phyloP scores from a whole-genome alignment of 2,888 invertebrate genomes.

The Oxyteleia sp. region DNA sequence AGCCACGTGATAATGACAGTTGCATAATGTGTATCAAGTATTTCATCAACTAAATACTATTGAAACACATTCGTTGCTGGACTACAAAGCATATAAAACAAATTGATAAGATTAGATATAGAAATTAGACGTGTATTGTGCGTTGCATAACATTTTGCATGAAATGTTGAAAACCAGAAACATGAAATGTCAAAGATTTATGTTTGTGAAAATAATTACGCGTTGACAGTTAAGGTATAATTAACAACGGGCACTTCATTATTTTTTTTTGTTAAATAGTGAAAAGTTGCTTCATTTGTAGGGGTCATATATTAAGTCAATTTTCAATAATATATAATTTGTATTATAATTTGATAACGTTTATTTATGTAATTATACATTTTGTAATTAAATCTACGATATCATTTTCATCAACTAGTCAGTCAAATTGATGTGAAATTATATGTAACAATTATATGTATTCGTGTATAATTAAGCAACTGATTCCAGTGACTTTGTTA shows the following conservation, averaged over 20 bases:
- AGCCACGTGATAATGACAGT: constrained; percentile 37
- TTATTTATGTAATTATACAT: too few relatives aligned
- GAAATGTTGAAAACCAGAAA: constrained; percentile 27
- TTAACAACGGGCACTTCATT: background rate
- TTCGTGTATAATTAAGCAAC: too few relatives aligned
- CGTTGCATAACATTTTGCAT: constrained; percentile 38
- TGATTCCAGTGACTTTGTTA: too few relatives aligned
- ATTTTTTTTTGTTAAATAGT: too few relatives aligned
- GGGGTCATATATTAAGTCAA: too few relatives aligned
- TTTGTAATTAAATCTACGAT: too few relatives aligned
- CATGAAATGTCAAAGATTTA: constrained; percentile 33
- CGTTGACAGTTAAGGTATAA: constrained; percentile 8
- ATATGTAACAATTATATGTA: too few relatives aligned
- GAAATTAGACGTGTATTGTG: constrained; percentile 23
- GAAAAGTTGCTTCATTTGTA: too few relatives aligned
- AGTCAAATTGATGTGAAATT: too few relatives aligned
- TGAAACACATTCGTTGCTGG: constrained; percentile 23
- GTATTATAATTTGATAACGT: too few relatives aligned
- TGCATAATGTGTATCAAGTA: constrained; percentile 34
- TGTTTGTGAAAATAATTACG: constrained; percentile 15
- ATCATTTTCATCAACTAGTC: too few relatives aligned
- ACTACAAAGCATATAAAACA: constrained; percentile 12
- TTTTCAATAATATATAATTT: too few relatives aligned
- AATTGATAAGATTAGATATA: constrained; percentile 50
- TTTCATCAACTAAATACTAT: constrained; percentile 42